Evolutionary conservation across 2,888 invertebrate genomes (phyloP).

Genomic region (Chorisops tibialis): DNA sequence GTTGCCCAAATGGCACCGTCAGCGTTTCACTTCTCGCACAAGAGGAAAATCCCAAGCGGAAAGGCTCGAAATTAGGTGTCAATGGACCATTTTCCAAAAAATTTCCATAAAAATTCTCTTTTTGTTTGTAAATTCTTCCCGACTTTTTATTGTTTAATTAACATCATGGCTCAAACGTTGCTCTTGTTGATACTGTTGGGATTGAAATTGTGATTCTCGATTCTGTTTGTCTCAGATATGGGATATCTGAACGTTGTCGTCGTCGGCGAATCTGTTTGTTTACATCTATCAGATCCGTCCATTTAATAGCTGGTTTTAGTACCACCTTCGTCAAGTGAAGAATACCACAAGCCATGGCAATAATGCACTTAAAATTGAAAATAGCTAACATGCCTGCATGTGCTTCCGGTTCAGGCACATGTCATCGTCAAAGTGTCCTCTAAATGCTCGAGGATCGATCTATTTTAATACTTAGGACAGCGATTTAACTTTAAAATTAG

Average conservation of each 20-base stretch:
- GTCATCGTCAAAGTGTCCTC: too few relatives aligned
- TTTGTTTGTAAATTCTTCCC: not conserved
- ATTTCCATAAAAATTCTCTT: constrained; percentile 5
- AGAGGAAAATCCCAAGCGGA: too few relatives aligned
- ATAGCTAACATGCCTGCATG: not conserved
- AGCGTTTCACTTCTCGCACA: too few relatives aligned
- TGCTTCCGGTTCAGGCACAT: not conserved
- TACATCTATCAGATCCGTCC: constrained; percentile 6
- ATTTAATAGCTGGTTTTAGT: not conserved
- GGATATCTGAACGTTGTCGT: not conserved
- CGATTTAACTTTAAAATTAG: too few relatives aligned
- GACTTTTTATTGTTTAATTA: constrained; percentile 11
- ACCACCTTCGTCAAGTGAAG: constrained; percentile 3
- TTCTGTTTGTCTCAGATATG: not conserved
- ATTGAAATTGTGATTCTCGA: not conserved
- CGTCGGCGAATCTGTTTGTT: constrained; percentile 1
- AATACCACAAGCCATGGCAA: constrained; percentile 20
- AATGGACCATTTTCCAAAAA: constrained; percentile 3
- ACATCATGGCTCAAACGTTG: constrained; percentile 5
- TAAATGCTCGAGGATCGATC: too few relatives aligned
- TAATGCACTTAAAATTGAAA: not conserved
- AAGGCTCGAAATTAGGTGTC: constrained; percentile 4
- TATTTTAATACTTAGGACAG: too few relatives aligned
- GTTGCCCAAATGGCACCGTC: too few relatives aligned
- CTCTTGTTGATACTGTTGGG: constrained; percentile 10